Conservation (phyloP, 2,797 vertebrate genomes). For the Aulostomus chinensis region DNA sequence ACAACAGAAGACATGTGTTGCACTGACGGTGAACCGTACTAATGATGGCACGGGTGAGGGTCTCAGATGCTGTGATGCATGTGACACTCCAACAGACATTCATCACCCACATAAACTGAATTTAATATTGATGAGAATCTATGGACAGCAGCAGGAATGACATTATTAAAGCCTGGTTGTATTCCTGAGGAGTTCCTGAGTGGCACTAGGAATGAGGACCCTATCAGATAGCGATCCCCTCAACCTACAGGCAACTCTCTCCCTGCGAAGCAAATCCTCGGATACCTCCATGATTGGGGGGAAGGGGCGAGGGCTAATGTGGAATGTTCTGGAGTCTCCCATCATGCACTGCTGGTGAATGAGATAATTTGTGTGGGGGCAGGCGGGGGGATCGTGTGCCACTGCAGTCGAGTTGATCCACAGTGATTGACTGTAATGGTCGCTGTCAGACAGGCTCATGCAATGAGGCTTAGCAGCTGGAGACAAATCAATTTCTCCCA, state of each 20-base stretch:
- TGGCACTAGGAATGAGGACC: conserved; percentile 24
- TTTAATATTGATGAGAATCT: conserved; percentile 14
- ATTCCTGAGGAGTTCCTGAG: conserved; percentile 22
- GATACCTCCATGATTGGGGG: conserved; percentile 36
- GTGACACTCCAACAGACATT: conserved; percentile 1
- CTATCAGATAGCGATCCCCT: conserved; percentile 35
- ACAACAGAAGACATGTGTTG: conserved; percentile 7
- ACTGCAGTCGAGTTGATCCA: conserved; percentile 65
- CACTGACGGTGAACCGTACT: conserved; percentile 28
- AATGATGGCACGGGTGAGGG: too few species aligned
- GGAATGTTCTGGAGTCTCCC: conserved; percentile 50
- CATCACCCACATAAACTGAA: background rate
- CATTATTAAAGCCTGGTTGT: conserved; percentile 33
- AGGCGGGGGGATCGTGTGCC: conserved; percentile 37
- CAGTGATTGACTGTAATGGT: conserved; percentile 81
- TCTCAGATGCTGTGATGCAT: too few species aligned
- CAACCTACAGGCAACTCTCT: conserved; percentile 34
- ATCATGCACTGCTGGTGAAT: conserved; percentile 63
- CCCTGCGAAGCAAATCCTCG: conserved; percentile 50
- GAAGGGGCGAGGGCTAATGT: conserved; percentile 35
- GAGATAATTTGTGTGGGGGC: conserved; percentile 63
- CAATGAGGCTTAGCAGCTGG: conserved; percentile 71
- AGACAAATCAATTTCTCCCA: conserved; percentile 79
- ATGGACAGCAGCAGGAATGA: too few species aligned
- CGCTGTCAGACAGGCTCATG: conserved; percentile 69